Evolutionary conservation across 2,113 vertebrate species (phyloP), one percentile per base, ranked within the genome.

Genomic region (Xerus inauris): DNA sequence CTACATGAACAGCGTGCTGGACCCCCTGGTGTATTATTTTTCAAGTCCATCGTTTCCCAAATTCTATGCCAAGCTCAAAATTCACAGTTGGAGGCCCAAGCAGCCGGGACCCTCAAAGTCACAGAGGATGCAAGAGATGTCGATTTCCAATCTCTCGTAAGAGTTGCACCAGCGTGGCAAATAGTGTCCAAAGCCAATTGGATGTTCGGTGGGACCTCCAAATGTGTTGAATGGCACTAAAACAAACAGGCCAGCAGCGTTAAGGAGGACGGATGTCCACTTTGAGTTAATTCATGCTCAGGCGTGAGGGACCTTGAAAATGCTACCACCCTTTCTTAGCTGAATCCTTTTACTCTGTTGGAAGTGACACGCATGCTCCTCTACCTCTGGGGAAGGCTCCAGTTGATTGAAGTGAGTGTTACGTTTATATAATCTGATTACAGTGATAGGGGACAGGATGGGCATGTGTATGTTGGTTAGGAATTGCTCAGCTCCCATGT

Each of bases 21-120:
- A 99, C 65, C 99, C 98, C 1, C 94, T 98, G 16, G 77, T 98
- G 3, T 98, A 99, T 93, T 99, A 99, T 81, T 99, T 99, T 94
- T 99, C 98, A 45, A 99, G 98, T 73, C 94, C 91, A 38, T 45
- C 19, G 0, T 83, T 98, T n/a, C 95, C 93, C 73, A 95, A 69
- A 38, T 96, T 96, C 84, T 96, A 81, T 7, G 35, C 77, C 64
- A 95, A 85, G 38, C 45, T 98, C 93, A 92, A 82, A 40, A 69
- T 92, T 67, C 0, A 89, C n/a, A 6, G 38, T 1, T 6, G 73
- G 95, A 90, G 85, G 71, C 80, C 94, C 64, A 76, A 9, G 76
- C 62, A 26, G 11, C 49, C 72, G 0, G 89, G 83, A 32, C 54
- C 1, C 51, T 47, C 89, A 0, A 49, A 54, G 83, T 22, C 91